These are phyloP conservation scores for Phyllostomus discolor DNA, from an alignment of 2,113 vertebrate genomes.

Conservation along the genomic window DNA sequence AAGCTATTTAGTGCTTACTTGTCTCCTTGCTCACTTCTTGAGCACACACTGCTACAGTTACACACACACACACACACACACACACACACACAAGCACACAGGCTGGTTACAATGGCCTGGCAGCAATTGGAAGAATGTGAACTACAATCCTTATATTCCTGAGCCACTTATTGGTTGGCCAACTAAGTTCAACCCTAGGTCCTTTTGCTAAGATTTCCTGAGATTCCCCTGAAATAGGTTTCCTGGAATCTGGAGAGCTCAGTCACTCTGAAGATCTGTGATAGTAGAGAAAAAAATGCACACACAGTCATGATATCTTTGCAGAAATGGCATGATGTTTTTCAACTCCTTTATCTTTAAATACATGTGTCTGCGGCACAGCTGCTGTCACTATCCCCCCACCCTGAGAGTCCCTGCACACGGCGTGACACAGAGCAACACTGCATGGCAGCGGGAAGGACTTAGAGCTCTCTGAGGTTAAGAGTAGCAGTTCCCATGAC, in stretches of 20 bases:
- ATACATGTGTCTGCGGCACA: neutral
- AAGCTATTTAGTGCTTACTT: neutral
- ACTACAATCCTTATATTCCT: neutral
- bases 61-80: neutral
- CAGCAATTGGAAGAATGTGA: neutral
- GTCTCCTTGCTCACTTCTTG: neutral
- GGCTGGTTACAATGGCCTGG: neutral
- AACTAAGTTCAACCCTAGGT: neutral
- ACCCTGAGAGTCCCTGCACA: neutral
- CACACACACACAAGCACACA: neutral
- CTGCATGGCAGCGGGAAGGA: neutral
- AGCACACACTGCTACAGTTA: neutral
- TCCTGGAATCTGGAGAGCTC: neutral
- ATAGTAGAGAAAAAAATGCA: neutral
- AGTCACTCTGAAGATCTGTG: neutral
- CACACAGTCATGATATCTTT: neutral
- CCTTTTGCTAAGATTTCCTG: neutral
- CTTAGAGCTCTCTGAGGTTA: neutral
- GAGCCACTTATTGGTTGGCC: neutral
- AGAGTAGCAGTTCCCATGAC: neutral
- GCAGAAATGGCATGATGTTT: neutral
- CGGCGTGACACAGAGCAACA: neutral
- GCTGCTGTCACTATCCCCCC: neutral
- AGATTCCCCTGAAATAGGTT: neutral
- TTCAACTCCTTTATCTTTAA: conserved; percentile 32